Base-by-base conservation (phyloP, 2,113 vertebrate genomes). In the Circaetus cinerascens region DNA sequence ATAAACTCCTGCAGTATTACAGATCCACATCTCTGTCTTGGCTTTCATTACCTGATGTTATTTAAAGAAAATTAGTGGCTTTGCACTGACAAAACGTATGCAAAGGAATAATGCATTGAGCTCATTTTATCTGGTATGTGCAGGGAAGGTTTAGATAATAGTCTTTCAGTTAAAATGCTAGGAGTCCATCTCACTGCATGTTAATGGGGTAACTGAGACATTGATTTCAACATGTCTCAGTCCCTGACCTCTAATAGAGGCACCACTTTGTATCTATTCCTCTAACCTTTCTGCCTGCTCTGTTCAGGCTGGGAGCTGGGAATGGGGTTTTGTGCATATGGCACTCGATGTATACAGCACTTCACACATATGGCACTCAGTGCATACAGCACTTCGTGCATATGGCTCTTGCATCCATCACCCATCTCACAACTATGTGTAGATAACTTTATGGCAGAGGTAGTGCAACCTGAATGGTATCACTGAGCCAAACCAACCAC, bases 31-130 rank as follows among this genome's bases (percentile, higher is more conserved):
- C 55, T 77, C 81, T 78, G 45, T 26, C 51, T 93, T 69, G 64
- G 51, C 83, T 86, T 86, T 92, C 86, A 51, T 84, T 72, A 93
- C 48, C 34, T 87, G 13, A 57, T 51, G 48, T 91, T 90, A 88
- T 69, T 91, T 91, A 53, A 87, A 94, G 60, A 94, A 91, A 93
- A 87, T 87, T 32, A 88, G 80, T 84, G 76, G 34, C 30, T 88
- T 89, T 81, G 43, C 69, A 75, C 56, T 56, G 64, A 92, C 64
- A 92, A 95, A 95, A 91, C 11, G 30, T 40, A 46, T 27, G 46
- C 59, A 83, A 88, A 82, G 40, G 29, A 90, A 60, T 73, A 88
- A 68, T 4, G 8, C 50, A 36, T 26, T 32, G 27, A 67, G 46
- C 23, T 92, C 4, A 34, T 77, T 93, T 92, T 67, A 76, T 72